Evolutionary conservation across 2,888 invertebrate species (phyloP), one percentile per base, ranked within the genome.

Genomic region (Lasioglossum marginatum): DNA sequence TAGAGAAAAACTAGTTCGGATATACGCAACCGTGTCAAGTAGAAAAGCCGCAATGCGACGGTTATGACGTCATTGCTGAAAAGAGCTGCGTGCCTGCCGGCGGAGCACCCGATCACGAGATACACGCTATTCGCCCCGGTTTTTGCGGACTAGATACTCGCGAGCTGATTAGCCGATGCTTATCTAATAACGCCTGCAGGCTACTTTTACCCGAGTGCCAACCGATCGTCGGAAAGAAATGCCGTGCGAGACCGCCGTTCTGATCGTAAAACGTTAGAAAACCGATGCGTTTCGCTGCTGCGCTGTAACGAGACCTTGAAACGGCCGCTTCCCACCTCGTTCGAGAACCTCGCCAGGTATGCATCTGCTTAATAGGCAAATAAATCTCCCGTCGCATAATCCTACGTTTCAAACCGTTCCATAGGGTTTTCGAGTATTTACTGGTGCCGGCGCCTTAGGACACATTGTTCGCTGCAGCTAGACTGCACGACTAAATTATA

Each of bases 1-100:
- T 73, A 79, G 79, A 79, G 79, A 83, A 87, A 83, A 87, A 86
- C 78, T 72, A 81, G 83, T 81, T 74, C 77, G 77, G 63, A 87
- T 83, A 87, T 83, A 87, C 87, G 87, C 87, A 87, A 87, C 73
- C 83, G 83, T 87, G 87, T 87, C 87, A 87, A 87, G 87, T 81
- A 81, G 87, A 68, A 86, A 87, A 86, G 79, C 87, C 81, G 87
- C 87, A 87, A 79, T 87, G 87, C 87, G 87, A 86, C 87, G 82
- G 27, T 31, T 48, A 75, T 79, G 87, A 87, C 87, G 87, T 87
- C 87, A 86, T 60, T 74, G 71, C 77, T 79, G 83, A 86, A 87
- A 79, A 87, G 86, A 81, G 63, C 76, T 70, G 77, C 83, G 86
- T 87, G 43, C 78, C 71, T 79, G 81, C 27, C 77, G 60, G 57